These are phyloP conservation scores for Trachops cirrhosus DNA, from an alignment of 2,797 vertebrate species.

Conservation along the genomic window DNA sequence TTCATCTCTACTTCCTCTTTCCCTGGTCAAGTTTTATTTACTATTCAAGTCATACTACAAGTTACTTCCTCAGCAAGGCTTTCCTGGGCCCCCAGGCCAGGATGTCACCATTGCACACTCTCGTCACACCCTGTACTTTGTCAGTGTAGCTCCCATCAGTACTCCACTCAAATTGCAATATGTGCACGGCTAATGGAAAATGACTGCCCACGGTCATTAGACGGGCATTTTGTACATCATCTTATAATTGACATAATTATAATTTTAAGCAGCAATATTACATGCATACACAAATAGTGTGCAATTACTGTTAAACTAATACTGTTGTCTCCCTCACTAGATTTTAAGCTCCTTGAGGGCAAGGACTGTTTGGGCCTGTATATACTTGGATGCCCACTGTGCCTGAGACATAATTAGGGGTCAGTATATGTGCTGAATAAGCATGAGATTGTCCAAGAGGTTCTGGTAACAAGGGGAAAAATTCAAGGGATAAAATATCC, in stretches of 20 bases:
- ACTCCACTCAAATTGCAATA: background rate
- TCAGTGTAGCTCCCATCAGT: background rate
- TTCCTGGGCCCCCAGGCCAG: background rate
- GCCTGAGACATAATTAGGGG: background rate
- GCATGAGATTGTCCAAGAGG: background rate
- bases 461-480: background rate
- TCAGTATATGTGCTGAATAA: background rate
- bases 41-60: background rate
- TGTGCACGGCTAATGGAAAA: background rate
- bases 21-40: background rate
- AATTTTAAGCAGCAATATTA: constrained; percentile 27
- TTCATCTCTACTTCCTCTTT: background rate
- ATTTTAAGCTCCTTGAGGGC: constrained; percentile 33
- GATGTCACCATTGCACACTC: background rate
- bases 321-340: background rate
- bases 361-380: background rate
- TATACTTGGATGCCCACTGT: background rate
- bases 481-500: background rate
- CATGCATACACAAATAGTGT: background rate
- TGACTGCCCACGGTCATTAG: constrained; percentile 3
- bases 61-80: background rate
- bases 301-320: constrained; percentile 34
- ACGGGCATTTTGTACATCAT: constrained; percentile 29
- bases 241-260: constrained; percentile 35
- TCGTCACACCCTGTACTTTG: background rate